phyloP scores from a whole-genome alignment of 2,888 invertebrate species.

The Macroteleia sp. region DNA sequence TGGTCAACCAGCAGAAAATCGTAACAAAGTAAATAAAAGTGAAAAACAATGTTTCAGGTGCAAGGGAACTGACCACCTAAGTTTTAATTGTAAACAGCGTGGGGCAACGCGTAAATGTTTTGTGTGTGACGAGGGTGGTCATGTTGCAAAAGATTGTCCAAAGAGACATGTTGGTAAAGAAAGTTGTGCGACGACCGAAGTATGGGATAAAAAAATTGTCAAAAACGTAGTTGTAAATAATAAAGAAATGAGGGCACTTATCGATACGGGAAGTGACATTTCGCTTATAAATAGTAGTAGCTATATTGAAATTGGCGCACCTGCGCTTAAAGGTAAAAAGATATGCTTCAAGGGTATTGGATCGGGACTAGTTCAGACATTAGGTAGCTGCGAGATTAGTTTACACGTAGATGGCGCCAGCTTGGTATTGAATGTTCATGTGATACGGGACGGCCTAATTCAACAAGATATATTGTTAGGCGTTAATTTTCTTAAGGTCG shows the following conservation, averaged over 20 bases:
- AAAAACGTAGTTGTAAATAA: neutral
- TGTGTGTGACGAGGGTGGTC: neutral
- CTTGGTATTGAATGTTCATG: neutral
- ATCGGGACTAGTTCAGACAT: neutral
- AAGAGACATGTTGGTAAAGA: neutral
- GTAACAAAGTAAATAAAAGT: neutral
- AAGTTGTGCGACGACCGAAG: neutral
- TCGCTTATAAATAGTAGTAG: neutral
- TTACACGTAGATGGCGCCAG: neutral
- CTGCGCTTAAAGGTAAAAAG: neutral
- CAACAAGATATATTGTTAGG: neutral
- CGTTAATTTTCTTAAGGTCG: neutral
- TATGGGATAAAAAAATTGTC: neutral
- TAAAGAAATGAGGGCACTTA: neutral
- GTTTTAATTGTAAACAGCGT: slow-evolving; percentile 1
- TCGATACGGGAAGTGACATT: neutral
- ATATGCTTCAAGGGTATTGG: neutral
- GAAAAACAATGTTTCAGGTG: neutral
- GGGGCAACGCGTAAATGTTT: neutral
- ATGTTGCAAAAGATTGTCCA: neutral
- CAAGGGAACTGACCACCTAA: neutral
- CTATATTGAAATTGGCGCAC: neutral
- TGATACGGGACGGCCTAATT: neutral
- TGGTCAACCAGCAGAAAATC: too few species aligned
- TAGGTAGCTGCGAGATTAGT: neutral